A percentile compares a stretch with the other conserved stretches of the same genome.
These are phyloP conservation scores for Saturnia pavonia DNA, from an alignment of 2,888 invertebrate species.

Conservation along the genomic window DNA sequence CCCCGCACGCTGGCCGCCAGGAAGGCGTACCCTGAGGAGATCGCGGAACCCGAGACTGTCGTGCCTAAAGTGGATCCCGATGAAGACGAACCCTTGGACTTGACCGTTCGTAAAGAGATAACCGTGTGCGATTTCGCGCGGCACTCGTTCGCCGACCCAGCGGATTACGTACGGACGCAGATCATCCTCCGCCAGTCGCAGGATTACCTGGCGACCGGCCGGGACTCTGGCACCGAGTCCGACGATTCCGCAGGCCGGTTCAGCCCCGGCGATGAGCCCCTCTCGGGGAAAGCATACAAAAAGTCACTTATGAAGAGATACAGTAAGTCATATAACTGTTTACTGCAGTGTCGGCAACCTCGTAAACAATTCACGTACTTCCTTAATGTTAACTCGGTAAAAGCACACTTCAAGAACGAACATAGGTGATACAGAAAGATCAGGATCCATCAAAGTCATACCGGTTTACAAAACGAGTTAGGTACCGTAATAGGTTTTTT, in stretches of 20 bases:
- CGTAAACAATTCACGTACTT: not conserved
- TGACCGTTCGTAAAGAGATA: slow-evolving; percentile 84
- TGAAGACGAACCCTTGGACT: slow-evolving; percentile 89
- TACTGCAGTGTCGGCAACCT: not conserved
- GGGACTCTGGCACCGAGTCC: slow-evolving; percentile 89
- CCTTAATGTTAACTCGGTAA: not conserved
- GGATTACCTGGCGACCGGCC: slow-evolving; percentile 75
- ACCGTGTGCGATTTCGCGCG: slow-evolving; percentile 77
- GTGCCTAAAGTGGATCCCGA: slow-evolving; percentile 14
- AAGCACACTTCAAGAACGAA: too few species aligned
- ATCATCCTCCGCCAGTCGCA: slow-evolving; percentile 77
- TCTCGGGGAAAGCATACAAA: slow-evolving; percentile 88
- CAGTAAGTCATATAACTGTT: slow-evolving; percentile 85
- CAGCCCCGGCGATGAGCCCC: slow-evolving; percentile 82
- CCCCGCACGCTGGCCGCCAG: slow-evolving; percentile 77
- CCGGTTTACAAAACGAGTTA: not conserved
- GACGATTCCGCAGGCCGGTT: slow-evolving; percentile 89
- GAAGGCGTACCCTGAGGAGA: slow-evolving; percentile 74
- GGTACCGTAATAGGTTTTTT: too few species aligned
- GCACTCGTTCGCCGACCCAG: slow-evolving; percentile 74
- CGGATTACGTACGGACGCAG: slow-evolving; percentile 75
- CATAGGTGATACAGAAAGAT: not conserved
- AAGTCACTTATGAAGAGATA: slow-evolving; percentile 96
- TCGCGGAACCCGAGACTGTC: slow-evolving; percentile 83
- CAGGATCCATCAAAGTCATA: not conserved